Conservation (phyloP, 2,888 invertebrate species). For the Diploptera punctata region DNA sequence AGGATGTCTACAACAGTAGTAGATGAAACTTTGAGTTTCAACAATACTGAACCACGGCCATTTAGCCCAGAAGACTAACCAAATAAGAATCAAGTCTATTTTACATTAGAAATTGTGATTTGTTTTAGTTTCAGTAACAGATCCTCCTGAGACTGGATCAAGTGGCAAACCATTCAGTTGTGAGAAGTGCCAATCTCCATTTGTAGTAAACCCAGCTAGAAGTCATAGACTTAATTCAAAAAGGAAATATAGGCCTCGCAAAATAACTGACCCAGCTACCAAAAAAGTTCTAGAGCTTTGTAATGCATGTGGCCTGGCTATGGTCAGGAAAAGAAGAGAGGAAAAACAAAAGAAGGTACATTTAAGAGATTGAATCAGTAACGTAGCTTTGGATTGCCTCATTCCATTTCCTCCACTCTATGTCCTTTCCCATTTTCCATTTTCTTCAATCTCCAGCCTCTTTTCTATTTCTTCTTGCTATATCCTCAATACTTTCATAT, state of each 20-base stretch:
- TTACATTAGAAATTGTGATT: no score
- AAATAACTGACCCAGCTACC: conserved; percentile 24
- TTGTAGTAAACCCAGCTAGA: conserved; percentile 32
- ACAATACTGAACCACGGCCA: no score
- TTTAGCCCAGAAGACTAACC: no score
- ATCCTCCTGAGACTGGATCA: neutral
- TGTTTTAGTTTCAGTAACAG: neutral
- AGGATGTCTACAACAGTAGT: no score
- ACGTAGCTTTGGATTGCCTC: neutral
- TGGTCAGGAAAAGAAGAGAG: conserved; percentile 16
- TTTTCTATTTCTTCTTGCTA: no score
- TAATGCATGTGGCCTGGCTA: conserved; percentile 35
- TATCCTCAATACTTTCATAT: no score
- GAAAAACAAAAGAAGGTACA: conserved; percentile 18
- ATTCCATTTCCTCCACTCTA: neutral
- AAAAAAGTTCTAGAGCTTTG: conserved; percentile 31
- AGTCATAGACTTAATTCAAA: neutral
- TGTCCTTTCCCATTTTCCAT: no score
- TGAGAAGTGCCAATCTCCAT: conserved; percentile 34
- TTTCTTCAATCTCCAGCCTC: no score
- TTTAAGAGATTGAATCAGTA: no score
- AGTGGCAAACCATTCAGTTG: conserved; percentile 27
- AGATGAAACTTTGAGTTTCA: no score
- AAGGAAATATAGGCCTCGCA: conserved; percentile 30
- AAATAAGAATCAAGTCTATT: no score